Base-by-base conservation (phyloP, 2,888 invertebrate species). In the Cepaea hortensis region DNA sequence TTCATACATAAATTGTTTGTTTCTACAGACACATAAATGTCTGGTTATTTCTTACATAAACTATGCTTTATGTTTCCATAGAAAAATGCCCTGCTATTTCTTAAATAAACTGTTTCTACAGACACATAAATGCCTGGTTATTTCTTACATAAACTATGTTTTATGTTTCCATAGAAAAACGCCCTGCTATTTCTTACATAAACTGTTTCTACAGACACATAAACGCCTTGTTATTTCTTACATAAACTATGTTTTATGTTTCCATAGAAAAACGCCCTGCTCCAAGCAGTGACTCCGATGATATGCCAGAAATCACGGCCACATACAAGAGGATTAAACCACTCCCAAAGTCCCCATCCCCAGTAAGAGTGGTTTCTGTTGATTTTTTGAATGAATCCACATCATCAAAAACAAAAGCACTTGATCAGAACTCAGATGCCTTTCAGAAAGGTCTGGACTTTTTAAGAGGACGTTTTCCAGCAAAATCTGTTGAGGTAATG, bases 401-500 rank as follows among this genome's bases (percentile, higher is more conserved):
- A 50, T 55, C 48, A 70, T 46, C 82, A 50, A 81, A 81, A 75
- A 50, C 75, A 3, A 48, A 65, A 3, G 61, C 62, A 68, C 4
- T 79, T 61, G 46, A 82, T 77, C 55, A 72, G 48, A 84, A 83
- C 5, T 87, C 87, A 18, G 87, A 90, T 61, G 81, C 89, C 11
- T 88, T 90, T 68, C 88, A 90, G 75, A 83, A 88, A 76, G 89
- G 90, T 68, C 86, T 92, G 3, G 86, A 89, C 13, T 92, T 91
- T 85, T 81, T 92, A 15, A 50, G 80, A 18, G 91, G 90, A n/a
- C 90, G 91, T 73, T 92, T 91, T 85, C 90, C 89, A 62, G 85
- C 87, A 65, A 88, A 89, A 73, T 86, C 91, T 46, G 87, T 85
- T 84, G 86, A 90, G 90, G 92, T 92, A 82, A 85, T 77, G 4